Evolutionary conservation across 2,888 invertebrate genomes (phyloP), one percentile per base, ranked within the genome.

Genomic region (Drosophila anomelani): DNA sequence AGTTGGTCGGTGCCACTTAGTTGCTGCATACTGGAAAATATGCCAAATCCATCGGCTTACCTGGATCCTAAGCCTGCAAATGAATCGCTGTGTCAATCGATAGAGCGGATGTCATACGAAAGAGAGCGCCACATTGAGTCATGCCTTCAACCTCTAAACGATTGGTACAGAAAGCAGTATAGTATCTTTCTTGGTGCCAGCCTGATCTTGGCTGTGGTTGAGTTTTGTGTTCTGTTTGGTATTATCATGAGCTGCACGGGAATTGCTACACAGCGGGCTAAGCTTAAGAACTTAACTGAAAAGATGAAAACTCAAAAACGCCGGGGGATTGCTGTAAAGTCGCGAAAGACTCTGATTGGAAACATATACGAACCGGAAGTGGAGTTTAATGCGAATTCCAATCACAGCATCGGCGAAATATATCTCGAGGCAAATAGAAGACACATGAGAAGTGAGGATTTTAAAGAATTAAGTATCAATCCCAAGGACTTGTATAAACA

Each of bases 101-200:
- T 93, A 26, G 90, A 91, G 15, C 89, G 86, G 36, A 61, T 79
- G 15, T 90, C 91, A n/a, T 92, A 90, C 58, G 86, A 90, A 41
- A 83, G 90, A 23, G 83, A 91, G 51, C 91, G 93, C n/a, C 90
- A 91, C 49, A 92, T 89, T 2, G 90, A 90, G 13, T 78, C 96
- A 26, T 97, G 96, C 79, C 92, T 95, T 49, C 94, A 93, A 36
- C 94, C 94, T 90, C 92, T 97, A 62, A 96, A 96, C 91, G 94
- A 94, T 69, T 96, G 96, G 96, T 96, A 96, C 88, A 94, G 95
- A 64, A 94, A 96, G 69, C 96, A 96, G 79, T 96, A 96, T 81
- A 91, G 95, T 32, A 93, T 95, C 41, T 94, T 96, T 79, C 93
- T 96, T 85, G 93, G 94, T 6, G 94, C 94, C 23, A 94, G 96